Conservation (phyloP, 2,888 invertebrate genomes). For the Sphaerophoria rueppellii region DNA sequence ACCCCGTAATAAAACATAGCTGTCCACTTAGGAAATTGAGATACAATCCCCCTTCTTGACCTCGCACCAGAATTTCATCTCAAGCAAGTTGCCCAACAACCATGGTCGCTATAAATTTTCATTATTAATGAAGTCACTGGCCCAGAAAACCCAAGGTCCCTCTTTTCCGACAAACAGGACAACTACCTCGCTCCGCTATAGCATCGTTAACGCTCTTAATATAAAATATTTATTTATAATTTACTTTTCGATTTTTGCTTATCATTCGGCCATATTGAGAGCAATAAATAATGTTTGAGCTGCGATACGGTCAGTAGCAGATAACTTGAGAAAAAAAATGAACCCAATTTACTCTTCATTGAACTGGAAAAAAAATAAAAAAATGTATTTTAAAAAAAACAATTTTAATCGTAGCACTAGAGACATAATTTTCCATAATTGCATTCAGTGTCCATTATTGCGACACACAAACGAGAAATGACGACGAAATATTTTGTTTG, state of each 20-base stretch:
- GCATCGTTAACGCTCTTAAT: conserved; percentile 8
- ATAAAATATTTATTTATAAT: neutral
- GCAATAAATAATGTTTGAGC: conserved; percentile 62
- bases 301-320: conserved; percentile 52
- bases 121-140: conserved; percentile 70
- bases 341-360: conserved; percentile 33
- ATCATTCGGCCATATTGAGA: conserved; percentile 32
- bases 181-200: conserved; percentile 9
- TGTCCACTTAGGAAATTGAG: conserved; percentile 71
- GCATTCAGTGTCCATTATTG: conserved; percentile 34
- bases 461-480: neutral
- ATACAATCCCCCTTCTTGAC: conserved; percentile 28
- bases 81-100: conserved; percentile 35
- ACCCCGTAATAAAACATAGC: conserved; percentile 59
- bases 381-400: conserved; percentile 32
- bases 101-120: conserved; percentile 68
- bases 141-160: conserved; percentile 48
- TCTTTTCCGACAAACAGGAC: conserved; percentile 3
- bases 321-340: neutral
- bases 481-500: conserved; percentile 32
- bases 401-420: conserved; percentile 43
- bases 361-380: conserved; percentile 54
- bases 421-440: conserved; percentile 50
- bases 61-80: neutral
- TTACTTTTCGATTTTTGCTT: conserved; percentile 21